Conservation (phyloP, 35 echinoderm and acorn worm species). For the Hemicentrotus pulcherrimus region DNA sequence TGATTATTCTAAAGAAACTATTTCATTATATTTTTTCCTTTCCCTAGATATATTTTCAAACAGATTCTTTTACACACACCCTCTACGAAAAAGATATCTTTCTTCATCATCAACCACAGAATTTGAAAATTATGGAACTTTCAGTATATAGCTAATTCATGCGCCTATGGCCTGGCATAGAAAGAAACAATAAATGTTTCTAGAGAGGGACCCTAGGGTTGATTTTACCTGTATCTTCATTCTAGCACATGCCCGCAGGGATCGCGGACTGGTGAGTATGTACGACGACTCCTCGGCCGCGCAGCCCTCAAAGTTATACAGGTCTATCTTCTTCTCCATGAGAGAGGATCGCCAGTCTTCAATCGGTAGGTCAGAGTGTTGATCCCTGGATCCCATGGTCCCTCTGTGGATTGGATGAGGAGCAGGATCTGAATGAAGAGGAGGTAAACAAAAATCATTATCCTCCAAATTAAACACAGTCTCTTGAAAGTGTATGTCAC, state of each 20-base stretch:
- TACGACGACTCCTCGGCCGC: slow-evolving; percentile 68
- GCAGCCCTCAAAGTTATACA: slow-evolving; percentile 84
- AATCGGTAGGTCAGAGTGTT: not conserved
- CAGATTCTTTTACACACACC: too few relatives aligned
- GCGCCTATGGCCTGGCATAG: too few relatives aligned
- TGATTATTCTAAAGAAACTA: too few relatives aligned
- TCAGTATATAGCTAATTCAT: too few relatives aligned
- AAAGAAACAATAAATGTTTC: too few relatives aligned
- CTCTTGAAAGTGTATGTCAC: too few relatives aligned
- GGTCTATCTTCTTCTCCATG: slow-evolving; percentile 60
- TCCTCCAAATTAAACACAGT: not conserved
- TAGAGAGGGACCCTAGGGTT: too few relatives aligned
- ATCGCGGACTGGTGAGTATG: slow-evolving; percentile 80
- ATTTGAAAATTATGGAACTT: too few relatives aligned
- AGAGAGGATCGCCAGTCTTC: slow-evolving; percentile 44
- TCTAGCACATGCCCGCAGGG: slow-evolving; percentile 69
- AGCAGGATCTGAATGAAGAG: not conserved
- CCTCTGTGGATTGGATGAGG: not conserved
- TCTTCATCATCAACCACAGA: too few relatives aligned
- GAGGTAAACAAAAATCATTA: not conserved
- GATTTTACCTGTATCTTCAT: slow-evolving; percentile 54
- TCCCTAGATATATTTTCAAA: too few relatives aligned
- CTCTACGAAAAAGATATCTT: too few relatives aligned
- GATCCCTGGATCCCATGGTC: not conserved
- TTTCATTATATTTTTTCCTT: too few relatives aligned